Base-by-base conservation (phyloP, 2,113 vertebrate species). In the Australoheros scitulus region DNA sequence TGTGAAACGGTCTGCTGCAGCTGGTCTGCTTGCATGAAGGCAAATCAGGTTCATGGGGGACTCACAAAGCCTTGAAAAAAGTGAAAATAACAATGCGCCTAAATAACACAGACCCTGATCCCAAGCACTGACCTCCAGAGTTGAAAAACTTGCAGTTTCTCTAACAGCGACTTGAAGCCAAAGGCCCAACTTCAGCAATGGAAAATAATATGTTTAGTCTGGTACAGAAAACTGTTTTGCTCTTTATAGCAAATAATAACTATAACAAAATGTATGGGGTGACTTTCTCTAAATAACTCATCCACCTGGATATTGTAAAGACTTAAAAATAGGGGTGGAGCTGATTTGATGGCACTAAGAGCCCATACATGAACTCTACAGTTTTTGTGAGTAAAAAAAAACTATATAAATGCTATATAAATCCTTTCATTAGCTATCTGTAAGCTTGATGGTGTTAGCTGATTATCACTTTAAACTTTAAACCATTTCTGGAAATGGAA, bases 1-100 rank as follows among this genome's bases (percentile, higher is more conserved):
- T 47, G 56, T 60, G 38, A 72, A 72, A n/a, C 47, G n/a, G 68
- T 72, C 47, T 72, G 68, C 26, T 72, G 47, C 68, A 55, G 68
- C 68, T 72, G 68, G 68, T 34, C 68, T 72, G 47, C 26, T 72
- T 4, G 11, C 68, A 72, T 34, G 47, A 55, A 72, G 47, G 52
- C 47, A 55, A 55, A 29, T n/a, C 6, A 3, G 32, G 47, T 34
- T 72, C 47, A 18, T 55, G 68, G 32, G 47, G 18, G 43, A 72
- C 11, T 55, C 18, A 8, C 18, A 34, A 18, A 55, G 68, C 47
- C 32, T 72, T 55, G 47, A 72, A 72, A 72, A 11, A 26, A 55
- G 5, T 72, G 68, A 72, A 50, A 70, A 13, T 70, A 52, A 70
- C 65, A 72, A 72, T 20, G 65, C 52, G 65, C 32, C 52, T 52